phyloP scores from a whole-genome alignment of 2,113 vertebrate species.

The Corythaixoides concolor region DNA sequence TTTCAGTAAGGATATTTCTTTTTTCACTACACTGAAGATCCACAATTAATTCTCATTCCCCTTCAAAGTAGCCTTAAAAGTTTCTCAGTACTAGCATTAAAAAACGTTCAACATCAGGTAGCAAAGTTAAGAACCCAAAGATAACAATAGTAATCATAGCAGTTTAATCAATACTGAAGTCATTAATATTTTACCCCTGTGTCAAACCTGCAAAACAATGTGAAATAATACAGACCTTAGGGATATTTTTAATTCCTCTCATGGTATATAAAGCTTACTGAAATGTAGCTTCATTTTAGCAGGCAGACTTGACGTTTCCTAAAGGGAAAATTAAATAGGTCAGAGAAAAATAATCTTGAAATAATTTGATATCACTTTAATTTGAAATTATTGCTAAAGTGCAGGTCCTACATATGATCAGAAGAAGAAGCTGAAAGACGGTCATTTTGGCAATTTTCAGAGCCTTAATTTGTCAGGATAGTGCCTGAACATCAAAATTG shows the following conservation, averaged over 20 bases:
- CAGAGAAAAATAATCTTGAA: not conserved
- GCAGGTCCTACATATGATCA: not conserved
- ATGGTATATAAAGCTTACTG: not conserved
- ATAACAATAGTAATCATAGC: not conserved
- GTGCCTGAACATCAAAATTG: not conserved
- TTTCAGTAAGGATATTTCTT: not conserved
- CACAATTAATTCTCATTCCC: not conserved
- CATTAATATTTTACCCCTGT: not conserved
- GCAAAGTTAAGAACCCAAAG: not conserved
- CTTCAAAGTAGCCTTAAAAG: not conserved
- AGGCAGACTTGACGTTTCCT: not conserved
- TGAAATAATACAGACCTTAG: not conserved
- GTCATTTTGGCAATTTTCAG: not conserved
- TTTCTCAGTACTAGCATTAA: not conserved
- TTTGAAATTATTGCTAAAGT: not conserved
- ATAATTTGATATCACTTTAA: not conserved
- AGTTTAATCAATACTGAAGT: not conserved
- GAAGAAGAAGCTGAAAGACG: not conserved
- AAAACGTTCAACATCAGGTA: not conserved
- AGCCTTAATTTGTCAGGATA: not conserved
- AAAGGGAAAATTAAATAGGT: conserved; percentile 1
- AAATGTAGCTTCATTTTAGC: not conserved
- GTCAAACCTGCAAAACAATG: not conserved
- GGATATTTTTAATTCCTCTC: not conserved
- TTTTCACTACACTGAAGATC: not conserved